phyloP scores from a whole-genome alignment of 2,797 vertebrate species.

The Ataeniobius toweri region DNA sequence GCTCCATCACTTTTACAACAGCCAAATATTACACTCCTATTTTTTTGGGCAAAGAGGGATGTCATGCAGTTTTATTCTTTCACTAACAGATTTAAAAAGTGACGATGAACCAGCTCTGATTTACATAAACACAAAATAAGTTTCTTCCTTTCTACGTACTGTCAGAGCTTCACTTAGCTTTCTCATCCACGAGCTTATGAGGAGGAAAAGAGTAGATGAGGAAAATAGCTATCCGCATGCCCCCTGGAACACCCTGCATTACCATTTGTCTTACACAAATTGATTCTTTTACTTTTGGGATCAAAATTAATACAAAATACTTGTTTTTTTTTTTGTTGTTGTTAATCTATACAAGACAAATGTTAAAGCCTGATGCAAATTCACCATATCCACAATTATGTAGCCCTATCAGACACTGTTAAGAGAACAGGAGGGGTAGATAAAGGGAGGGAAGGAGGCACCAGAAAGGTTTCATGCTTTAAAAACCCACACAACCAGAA shows the following conservation, averaged over 20 bases:
- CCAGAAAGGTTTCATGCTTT: slow-evolving; percentile 61
- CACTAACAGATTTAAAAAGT: slow-evolving; percentile 8
- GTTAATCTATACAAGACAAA: slow-evolving; percentile 8
- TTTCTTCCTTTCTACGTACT: neutral
- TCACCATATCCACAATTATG: slow-evolving; percentile 25
- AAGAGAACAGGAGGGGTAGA: slow-evolving; percentile 21
- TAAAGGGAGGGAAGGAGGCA: slow-evolving; percentile 34
- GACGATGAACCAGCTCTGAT: slow-evolving; percentile 20
- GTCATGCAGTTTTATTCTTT: neutral
- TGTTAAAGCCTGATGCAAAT: slow-evolving; percentile 27
- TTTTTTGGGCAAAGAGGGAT: neutral
- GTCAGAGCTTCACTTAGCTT: slow-evolving; percentile 12
- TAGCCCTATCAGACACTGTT: slow-evolving; percentile 22
- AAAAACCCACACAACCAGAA: slow-evolving; percentile 59
- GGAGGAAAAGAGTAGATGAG: slow-evolving; percentile 9
- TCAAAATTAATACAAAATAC: neutral
- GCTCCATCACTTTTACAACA: slow-evolving; percentile 20
- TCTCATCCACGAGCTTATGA: slow-evolving; percentile 15
- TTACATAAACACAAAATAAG: neutral
- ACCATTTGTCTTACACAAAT: slow-evolving; percentile 29
- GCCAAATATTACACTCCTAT: neutral
- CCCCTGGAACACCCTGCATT: slow-evolving; percentile 20
- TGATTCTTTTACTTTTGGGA: neutral
- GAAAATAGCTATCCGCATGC: slow-evolving; percentile 29
- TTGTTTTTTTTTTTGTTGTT: neutral